These are phyloP conservation scores for Tribolium freemani DNA, from an alignment of 2,888 invertebrate species.

Conservation along the genomic window DNA sequence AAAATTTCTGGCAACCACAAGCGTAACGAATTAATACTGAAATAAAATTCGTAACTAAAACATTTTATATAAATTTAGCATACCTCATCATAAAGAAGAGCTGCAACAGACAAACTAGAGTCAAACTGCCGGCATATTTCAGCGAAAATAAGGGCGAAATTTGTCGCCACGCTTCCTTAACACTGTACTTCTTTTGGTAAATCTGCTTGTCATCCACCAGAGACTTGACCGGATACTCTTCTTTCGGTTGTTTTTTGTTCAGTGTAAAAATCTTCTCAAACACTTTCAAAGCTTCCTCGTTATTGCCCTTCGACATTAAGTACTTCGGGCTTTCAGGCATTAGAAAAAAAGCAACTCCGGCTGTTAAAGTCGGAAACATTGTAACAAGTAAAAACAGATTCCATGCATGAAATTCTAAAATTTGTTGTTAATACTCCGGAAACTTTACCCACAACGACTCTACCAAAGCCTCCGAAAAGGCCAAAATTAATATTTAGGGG, in stretches of 20 bases:
- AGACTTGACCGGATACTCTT: slow-evolving; percentile 71
- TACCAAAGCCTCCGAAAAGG: slow-evolving; percentile 58
- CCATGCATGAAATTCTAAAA: slow-evolving; percentile 72
- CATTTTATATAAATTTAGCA: slow-evolving; percentile 37
- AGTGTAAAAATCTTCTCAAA: slow-evolving; percentile 74
- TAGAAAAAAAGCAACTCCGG: slow-evolving; percentile 72
- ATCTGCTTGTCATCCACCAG: slow-evolving; percentile 61
- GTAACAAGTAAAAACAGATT: slow-evolving; percentile 72
- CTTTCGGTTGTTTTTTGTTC: slow-evolving; percentile 72
- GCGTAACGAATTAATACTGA: slow-evolving; percentile 29
- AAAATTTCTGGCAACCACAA: slow-evolving; percentile 42
- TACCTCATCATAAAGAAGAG: slow-evolving; percentile 77
- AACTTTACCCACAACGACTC: neutral
- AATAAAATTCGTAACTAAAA: neutral
- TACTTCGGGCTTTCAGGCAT: slow-evolving; percentile 84
- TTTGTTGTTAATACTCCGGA: slow-evolving; percentile 5
- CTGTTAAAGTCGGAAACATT: slow-evolving; percentile 74
- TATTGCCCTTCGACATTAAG: slow-evolving; percentile 76
- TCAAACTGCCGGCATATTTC: slow-evolving; percentile 73
- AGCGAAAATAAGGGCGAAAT: slow-evolving; percentile 74
- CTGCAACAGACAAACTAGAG: slow-evolving; percentile 75
- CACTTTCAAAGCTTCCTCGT: slow-evolving; percentile 74
- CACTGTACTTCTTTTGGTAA: slow-evolving; percentile 56
- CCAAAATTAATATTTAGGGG: slow-evolving; percentile 72
- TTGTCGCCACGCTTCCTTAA: slow-evolving; percentile 73